These are phyloP conservation scores for Alces alces DNA, from an alignment of 2,113 vertebrate genomes.

Conservation along the genomic window DNA sequence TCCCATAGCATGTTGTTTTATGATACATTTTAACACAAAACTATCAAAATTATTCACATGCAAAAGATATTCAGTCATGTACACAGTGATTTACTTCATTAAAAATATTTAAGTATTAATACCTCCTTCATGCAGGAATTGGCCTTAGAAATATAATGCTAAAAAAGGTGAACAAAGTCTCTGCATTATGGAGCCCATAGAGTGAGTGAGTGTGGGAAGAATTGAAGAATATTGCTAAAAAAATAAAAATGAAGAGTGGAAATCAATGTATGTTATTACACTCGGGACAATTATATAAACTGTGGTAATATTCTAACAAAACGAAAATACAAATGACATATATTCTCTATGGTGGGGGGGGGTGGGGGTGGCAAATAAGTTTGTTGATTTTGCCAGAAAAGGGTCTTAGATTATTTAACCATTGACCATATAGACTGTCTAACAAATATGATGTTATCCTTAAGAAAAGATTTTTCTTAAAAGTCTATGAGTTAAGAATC, in stretches of 20 bases:
- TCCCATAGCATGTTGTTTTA: neutral
- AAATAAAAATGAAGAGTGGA: neutral
- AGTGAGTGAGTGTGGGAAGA: rapidly evolving
- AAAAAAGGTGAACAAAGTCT: neutral
- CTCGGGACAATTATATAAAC: neutral
- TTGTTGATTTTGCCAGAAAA: neutral
- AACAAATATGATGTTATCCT: neutral
- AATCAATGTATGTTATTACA: neutral
- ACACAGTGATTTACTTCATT: neutral
- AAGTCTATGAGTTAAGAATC: neutral
- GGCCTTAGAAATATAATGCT: neutral
- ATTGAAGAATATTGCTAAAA: neutral
- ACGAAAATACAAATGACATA: neutral
- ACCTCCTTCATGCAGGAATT: neutral
- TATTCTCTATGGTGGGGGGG: neutral
- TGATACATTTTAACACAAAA: neutral
- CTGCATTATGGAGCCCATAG: neutral
- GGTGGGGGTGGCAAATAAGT: neutral
- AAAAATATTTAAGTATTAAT: neutral
- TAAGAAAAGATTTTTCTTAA: neutral
- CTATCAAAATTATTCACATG: neutral
- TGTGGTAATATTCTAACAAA: neutral
- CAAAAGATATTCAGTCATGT: neutral
- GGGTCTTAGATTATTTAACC: neutral
- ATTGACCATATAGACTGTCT: neutral